Base-by-base conservation (phyloP, 2,888 invertebrate genomes). In the Bugulina stolonifera region DNA sequence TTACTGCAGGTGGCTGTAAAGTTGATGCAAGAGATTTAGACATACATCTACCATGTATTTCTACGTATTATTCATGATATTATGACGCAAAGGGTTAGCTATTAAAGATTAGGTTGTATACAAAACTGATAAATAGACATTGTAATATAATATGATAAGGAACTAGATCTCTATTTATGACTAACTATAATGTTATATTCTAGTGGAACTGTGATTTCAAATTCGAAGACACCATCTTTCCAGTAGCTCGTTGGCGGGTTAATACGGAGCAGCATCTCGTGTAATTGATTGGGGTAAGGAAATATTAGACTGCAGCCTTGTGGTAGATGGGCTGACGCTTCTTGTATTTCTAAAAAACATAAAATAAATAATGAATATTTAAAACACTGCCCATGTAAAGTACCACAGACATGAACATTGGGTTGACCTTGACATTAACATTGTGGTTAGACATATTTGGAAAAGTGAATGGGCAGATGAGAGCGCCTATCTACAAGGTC, bases 101-200 rank as follows among this genome's bases (percentile, higher is more conserved):
- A 64, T 25, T 23, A n/a, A 29, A 35, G 35, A 69, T 5, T 43
- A 10, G 10, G 43, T 43, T 10, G 18, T 10, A 43, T 43, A 43
- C 43, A 5, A 5, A 43, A 43, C 43, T 10, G 43, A 43, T 43
- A 10, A 43, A 43, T 43, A 18, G 43, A 43, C 43, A 43, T 43
- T 43, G 18, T 43, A 43, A 43, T 43, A 18, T 43, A 18, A 10
- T 18, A 54, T 10, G 25, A 69, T 14, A 35, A n/a, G 10, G 10
- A 29, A 25, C 25, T 43, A 18, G n/a, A n/a, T n/a, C n/a, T n/a
- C n/a, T n/a, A n/a, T n/a, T n/a, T n/a, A n/a, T n/a, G n/a, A n/a
- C n/a, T 88, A 88, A 94, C 94, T 84, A 92, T 91, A 90, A 94
- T 94, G 86, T 96, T 96, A 87, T 96, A 96, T 77, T 95, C 95